These are phyloP conservation scores for Petrocephalus sullivani DNA, from an alignment of 2,797 vertebrate species.

Conservation along the genomic window DNA sequence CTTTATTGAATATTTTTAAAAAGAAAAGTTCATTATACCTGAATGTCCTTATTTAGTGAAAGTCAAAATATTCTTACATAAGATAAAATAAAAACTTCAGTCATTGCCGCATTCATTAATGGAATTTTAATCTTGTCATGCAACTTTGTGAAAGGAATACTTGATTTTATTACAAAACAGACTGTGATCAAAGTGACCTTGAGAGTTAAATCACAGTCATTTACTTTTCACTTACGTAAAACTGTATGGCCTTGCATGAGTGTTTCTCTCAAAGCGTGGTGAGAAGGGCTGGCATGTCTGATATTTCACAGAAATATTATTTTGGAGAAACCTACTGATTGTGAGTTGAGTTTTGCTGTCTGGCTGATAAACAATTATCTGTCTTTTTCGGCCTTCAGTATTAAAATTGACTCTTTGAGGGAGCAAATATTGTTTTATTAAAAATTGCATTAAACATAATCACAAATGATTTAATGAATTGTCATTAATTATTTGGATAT, in stretches of 20 bases:
- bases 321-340: background rate
- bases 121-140: constrained; percentile 5
- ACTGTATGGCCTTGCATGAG: background rate
- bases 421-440: constrained; percentile 10
- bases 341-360: background rate
- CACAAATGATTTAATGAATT: constrained; percentile 4
- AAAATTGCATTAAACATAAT: constrained; percentile 2
- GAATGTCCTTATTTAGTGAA: background rate
- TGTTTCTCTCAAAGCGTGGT: background rate
- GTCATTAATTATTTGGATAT: constrained; percentile 7
- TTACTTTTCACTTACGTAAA: background rate
- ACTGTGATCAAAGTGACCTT: constrained; percentile 13
- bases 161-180: constrained; percentile 10
- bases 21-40: background rate
- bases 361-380: constrained; percentile 10
- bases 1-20: background rate
- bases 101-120: constrained; percentile 7
- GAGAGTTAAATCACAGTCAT: constrained; percentile 1
- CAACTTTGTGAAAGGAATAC: constrained; percentile 8
- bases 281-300: background rate
- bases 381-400: background rate
- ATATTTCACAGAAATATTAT: background rate
- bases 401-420: background rate
- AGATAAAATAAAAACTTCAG: background rate
- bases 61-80: constrained; percentile 7